Conservation (phyloP, 2,797 vertebrate species). For the Thunnus albacares region DNA sequence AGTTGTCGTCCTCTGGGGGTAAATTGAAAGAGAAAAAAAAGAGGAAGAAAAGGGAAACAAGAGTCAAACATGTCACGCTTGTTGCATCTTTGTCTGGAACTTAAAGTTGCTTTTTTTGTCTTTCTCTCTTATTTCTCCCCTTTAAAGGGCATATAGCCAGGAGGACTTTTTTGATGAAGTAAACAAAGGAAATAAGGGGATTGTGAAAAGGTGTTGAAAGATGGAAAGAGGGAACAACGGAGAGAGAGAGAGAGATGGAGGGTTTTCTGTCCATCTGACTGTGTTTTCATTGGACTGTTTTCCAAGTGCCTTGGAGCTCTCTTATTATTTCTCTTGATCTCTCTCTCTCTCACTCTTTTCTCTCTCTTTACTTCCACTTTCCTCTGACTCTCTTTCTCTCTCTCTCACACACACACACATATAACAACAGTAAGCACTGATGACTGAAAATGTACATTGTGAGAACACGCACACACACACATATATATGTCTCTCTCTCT, state of each 20-base stretch:
- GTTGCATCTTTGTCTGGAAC: conserved; percentile 44
- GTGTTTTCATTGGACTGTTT: conserved; percentile 85
- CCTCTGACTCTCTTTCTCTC: not conserved
- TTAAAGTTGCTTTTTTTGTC: conserved; percentile 11
- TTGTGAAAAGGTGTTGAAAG: conserved; percentile 48
- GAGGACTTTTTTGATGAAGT: conserved; percentile 27
- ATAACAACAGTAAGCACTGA: conserved; percentile 4
- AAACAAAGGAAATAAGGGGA: conserved; percentile 29
- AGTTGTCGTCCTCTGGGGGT: conserved; percentile 12
- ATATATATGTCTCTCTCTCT: conserved; percentile 21
- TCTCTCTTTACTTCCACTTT: conserved; percentile 23
- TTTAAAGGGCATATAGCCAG: conserved; percentile 17
- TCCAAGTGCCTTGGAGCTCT: conserved; percentile 97
- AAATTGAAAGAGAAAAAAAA: conserved; percentile 28
- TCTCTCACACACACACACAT: not conserved
- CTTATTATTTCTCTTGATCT: conserved; percentile 42
- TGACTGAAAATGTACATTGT: conserved; percentile 13
- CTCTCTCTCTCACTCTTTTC: conserved; percentile 22
- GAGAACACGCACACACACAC: conserved; percentile 12
- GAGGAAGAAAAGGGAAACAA: conserved; percentile 22
- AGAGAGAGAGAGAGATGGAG: conserved; percentile 28
- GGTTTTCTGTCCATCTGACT: conserved; percentile 67
- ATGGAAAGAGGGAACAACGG: conserved; percentile 13
- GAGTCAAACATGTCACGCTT: conserved; percentile 42
- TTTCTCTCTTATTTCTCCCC: conserved; percentile 34